phyloP scores from a whole-genome alignment of 1,140 invertebrate species.

The Bombus ignitus region DNA sequence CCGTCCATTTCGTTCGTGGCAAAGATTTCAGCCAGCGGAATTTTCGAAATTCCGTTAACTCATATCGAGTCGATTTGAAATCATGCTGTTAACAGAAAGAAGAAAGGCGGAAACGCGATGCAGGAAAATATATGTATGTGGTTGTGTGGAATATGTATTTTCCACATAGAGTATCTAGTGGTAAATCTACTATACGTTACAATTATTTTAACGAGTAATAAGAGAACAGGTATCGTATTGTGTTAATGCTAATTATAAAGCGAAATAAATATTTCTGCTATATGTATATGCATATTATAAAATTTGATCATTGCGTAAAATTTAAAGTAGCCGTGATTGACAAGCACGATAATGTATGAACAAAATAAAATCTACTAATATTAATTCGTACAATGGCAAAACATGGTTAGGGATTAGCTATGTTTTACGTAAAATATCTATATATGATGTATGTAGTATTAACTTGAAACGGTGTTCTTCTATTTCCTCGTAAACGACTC shows the following conservation, averaged over 20 bases:
- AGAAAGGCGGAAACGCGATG: not conserved
- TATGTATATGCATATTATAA: too few relatives aligned
- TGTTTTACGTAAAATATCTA: not conserved
- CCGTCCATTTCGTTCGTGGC: too few relatives aligned
- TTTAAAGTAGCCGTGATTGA: too few relatives aligned
- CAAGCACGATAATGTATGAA: too few relatives aligned
- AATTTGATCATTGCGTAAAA: too few relatives aligned
- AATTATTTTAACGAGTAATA: too few relatives aligned
- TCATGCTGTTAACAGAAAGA: not conserved
- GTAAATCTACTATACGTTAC: too few relatives aligned
- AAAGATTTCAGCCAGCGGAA: not conserved
- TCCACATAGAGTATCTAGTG: too few relatives aligned
- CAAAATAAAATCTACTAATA: not conserved
- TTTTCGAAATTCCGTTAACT: not conserved
- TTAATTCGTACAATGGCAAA: not conserved
- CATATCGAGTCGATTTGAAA: not conserved
- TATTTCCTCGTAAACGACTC: not conserved
- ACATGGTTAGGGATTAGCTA: not conserved
- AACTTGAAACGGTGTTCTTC: not conserved
- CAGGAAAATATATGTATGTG: not conserved
- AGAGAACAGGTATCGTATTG: too few relatives aligned
- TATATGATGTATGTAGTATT: not conserved
- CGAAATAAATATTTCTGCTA: too few relatives aligned
- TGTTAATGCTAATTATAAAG: too few relatives aligned
- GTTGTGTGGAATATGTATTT: too few relatives aligned